Conservation (phyloP, 2,797 vertebrate genomes). For the Bovichtus diacanthus region DNA sequence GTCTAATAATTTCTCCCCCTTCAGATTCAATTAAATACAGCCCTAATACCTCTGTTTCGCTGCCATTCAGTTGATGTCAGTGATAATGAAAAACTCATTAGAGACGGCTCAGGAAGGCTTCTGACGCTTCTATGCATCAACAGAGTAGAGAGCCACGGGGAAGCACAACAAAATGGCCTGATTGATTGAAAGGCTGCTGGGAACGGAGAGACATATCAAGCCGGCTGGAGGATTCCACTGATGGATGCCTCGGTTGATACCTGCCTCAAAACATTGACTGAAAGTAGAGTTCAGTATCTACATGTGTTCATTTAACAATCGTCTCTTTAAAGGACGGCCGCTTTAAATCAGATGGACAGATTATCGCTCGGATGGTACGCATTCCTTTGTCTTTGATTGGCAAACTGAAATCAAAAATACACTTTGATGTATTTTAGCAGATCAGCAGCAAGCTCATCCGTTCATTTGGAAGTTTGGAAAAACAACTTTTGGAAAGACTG, state of each 20-base stretch:
- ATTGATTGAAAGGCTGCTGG: conserved; percentile 75
- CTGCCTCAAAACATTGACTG: conserved; percentile 33
- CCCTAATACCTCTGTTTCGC: conserved; percentile 62
- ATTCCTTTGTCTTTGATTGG: conserved; percentile 36
- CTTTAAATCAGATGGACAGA: conserved; percentile 37
- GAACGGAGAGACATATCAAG: conserved; percentile 54
- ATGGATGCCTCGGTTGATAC: conserved; percentile 68
- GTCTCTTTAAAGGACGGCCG: conserved; percentile 14
- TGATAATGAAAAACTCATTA: conserved; percentile 80
- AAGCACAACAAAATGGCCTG: conserved; percentile 70
- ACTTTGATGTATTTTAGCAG: conserved; percentile 41
- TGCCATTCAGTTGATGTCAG: conserved; percentile 70
- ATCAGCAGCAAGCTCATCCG: conserved; percentile 34
- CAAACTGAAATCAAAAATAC: conserved; percentile 39
- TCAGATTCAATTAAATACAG: conserved; percentile 76
- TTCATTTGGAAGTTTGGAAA: conserved; percentile 40
- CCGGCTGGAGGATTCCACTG: conserved; percentile 53
- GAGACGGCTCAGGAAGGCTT: conserved; percentile 62
- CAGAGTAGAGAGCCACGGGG: conserved; percentile 66
- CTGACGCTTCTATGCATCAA: conserved; percentile 61
- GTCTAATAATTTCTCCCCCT: conserved; percentile 56
- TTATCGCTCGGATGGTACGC: conserved; percentile 17
- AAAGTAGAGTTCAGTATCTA: conserved; percentile 43
- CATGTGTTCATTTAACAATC: conserved; percentile 56
- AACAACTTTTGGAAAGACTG: neutral